Evolutionary conservation across 2,888 invertebrate genomes (phyloP), one percentile per base, ranked within the genome.

Genomic region (Ferdinandea cuprea): DNA sequence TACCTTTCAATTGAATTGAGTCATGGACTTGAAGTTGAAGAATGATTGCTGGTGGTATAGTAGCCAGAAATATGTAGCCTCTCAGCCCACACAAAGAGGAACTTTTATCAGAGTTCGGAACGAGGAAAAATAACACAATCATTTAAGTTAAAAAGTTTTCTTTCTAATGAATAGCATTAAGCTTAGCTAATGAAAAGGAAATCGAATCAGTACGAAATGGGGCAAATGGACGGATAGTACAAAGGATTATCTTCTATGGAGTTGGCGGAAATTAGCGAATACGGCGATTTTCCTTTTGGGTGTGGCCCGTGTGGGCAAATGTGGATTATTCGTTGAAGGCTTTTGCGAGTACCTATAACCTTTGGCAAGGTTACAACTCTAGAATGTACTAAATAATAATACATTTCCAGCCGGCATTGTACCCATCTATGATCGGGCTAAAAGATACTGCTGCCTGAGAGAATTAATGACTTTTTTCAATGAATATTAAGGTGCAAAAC

Each of bases 1-100:
- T 44, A 44, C 44, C 25, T 44, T 44, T 9, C 11, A 19, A 19
- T 44, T 44, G 19, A 44, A 19, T 44, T 44, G 44, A 21, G 44
- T 44, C 44, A 44, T 44, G 44, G 44, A 44, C 19, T 44, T 21
- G 15, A 25, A 25, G 9, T 3, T 19, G 4, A 44, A 44, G 8
- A 40, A 40, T 40, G 44, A 44, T 7, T 44, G 44, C 11, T 44
- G 44, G 17, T 44, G 25, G 25, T 44, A 17, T 8, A 19, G 17
- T 42, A 17, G 17, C 42, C 17, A 8, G 4, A 17, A 17, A 17
- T 42, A 15, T 9, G 17, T 44, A 19, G 19, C 3, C 3, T 19
- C 17, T 9, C 4, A 9, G 9, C 19, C 19, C 44, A 19, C 44
- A 44, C 8, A 11, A 19, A 9, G 8, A 9, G 7, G 2, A 11